Base-by-base conservation (phyloP, 2,888 invertebrate species). In the Dasysyrphus tricinctus region DNA sequence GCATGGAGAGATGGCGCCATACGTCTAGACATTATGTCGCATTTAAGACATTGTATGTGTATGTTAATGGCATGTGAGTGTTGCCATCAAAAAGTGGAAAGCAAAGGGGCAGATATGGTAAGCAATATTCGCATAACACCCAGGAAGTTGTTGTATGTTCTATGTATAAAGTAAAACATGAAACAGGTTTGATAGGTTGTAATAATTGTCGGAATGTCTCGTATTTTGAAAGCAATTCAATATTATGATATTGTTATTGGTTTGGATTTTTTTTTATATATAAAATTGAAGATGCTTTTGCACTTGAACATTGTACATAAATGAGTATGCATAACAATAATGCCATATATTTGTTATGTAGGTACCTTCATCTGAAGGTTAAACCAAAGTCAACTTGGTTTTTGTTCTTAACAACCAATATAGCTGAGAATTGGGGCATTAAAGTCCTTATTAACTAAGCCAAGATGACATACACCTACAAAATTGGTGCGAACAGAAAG, bases 11-110 rank as follows among this genome's bases (percentile, higher is more conserved):
- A 59, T 54, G 90, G 90, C 90, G 90, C 88, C 90, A 87, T 85
- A 77, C 88, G 90, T 90, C 90, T 90, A 90, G 90, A 90, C 90
- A 88, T 82, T 67, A 72, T 88, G 90, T 87, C 89, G 89, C 89
- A 74, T 57, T 32, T 69, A 69, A 47, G 56, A 61, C 67, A 24
- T 73, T 67, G 63, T 73, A 19, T 56, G 39, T 54, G 56, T 70
- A 65, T 84, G 72, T 80, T 76, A 80, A 84, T 80, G 42, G 57
- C 57, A 76, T 81, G 56, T 69, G 61, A 49, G 70, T n/a, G n/a
- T 34, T 67, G 57, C 57, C 16, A 79, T 83, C 57, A 65, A 72
- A 72, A 54, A 2, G 54, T 29, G 14, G 29, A 29, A 29, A 29
- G 54, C 16, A 37, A 29, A 7, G 37, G 44, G 32, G 32, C 19